These are phyloP conservation scores for Drosophila albomicans DNA, from an alignment of 1,140 invertebrate genomes.

Conservation along the genomic window DNA sequence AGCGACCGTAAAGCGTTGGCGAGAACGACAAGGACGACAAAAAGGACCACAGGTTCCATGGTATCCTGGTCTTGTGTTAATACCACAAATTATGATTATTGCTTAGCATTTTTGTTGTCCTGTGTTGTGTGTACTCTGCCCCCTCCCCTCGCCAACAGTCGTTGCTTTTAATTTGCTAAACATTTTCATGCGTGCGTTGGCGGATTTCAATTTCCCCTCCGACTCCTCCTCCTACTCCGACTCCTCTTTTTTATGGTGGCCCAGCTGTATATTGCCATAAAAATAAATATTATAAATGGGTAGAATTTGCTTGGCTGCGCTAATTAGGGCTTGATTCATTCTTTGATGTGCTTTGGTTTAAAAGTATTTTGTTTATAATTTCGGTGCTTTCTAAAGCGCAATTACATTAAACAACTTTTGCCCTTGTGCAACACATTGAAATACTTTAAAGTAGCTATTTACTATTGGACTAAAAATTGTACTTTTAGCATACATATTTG, in stretches of 20 bases:
- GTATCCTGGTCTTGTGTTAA: constrained; percentile 44
- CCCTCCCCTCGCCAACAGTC: not conserved
- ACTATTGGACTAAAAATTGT: too few relatives aligned
- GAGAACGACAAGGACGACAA: constrained; percentile 17
- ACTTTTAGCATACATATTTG: too few relatives aligned
- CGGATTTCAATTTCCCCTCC: constrained; percentile 36
- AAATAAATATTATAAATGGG: constrained; percentile 27
- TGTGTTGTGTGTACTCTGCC: constrained; percentile 5
- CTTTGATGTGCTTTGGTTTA: constrained; percentile 37
- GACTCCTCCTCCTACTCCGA: not conserved
- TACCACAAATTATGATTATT: constrained; percentile 80
- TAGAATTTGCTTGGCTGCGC: constrained; percentile 12
- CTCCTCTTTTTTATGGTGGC: not conserved
- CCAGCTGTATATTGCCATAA: constrained; percentile 45
- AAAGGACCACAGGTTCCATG: constrained; percentile 15
- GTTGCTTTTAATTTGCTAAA: constrained; percentile 61
- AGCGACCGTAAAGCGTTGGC: constrained; percentile 36
- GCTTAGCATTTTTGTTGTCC: constrained; percentile 63
- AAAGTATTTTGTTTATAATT: constrained; percentile 20
- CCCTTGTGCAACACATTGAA: too few relatives aligned
- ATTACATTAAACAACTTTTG: not conserved
- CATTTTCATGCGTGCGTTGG: constrained; percentile 41
- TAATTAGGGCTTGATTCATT: constrained; percentile 64
- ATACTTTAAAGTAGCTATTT: too few relatives aligned
- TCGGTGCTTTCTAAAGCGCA: not conserved